phyloP scores from a whole-genome alignment of 1,140 invertebrate species.

The Planococcus citri region DNA sequence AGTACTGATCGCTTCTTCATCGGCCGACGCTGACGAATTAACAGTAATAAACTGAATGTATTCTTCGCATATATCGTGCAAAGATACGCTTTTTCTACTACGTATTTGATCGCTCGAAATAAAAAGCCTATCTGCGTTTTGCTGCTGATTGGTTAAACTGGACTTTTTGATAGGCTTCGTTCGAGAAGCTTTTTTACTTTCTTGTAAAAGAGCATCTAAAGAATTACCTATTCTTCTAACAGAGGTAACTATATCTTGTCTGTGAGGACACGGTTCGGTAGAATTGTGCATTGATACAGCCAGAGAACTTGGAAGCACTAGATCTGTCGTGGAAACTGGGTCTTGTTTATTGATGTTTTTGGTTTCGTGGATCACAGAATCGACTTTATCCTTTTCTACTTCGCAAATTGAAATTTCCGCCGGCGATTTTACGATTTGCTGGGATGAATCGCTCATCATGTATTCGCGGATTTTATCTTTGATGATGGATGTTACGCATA shows the following conservation, averaged over 20 bases:
- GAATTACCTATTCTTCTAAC: slow-evolving; percentile 24
- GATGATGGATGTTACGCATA: slow-evolving; percentile 26
- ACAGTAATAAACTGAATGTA: slow-evolving; percentile 16
- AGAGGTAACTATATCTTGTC: slow-evolving; percentile 6
- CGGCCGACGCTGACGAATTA: background rate
- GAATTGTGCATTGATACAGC: slow-evolving; percentile 5
- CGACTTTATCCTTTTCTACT: background rate
- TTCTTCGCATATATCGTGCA: slow-evolving; percentile 10
- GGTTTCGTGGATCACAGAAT: background rate
- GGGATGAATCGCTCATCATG: slow-evolving; percentile 24
- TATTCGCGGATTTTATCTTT: slow-evolving; percentile 27
- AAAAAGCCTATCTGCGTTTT: slow-evolving; percentile 2
- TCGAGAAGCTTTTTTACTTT: slow-evolving; percentile 18
- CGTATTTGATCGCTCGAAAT: slow-evolving; percentile 9
- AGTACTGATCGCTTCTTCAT: background rate
- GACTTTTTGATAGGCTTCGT: background rate
- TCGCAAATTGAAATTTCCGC: background rate
- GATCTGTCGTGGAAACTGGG: background rate
- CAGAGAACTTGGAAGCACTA: background rate
- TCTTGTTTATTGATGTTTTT: slow-evolving; percentile 3
- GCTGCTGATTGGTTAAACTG: background rate
- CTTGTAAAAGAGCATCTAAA: slow-evolving; percentile 21
- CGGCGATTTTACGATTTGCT: background rate
- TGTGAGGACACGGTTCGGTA: background rate
- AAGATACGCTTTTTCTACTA: background rate